phyloP scores from a whole-genome alignment of 2,113 vertebrate genomes.

The Psephotus haematonotus region DNA sequence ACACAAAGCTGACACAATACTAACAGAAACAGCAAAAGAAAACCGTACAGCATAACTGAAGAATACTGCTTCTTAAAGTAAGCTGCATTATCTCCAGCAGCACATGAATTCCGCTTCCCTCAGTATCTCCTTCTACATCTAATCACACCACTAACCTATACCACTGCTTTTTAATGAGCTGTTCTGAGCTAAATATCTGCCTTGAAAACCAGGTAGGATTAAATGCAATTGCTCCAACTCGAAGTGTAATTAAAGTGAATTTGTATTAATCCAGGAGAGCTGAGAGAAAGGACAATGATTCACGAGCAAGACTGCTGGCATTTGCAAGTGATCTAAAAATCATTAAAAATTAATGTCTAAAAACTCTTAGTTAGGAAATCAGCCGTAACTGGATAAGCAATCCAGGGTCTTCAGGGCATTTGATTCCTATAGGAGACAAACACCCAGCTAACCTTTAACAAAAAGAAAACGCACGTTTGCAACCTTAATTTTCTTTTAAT shows the following conservation, averaged over 20 bases:
- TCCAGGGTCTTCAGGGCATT: background rate
- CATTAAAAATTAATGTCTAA: conserved; percentile 65
- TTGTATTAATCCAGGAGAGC: conserved; percentile 66
- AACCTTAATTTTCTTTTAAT: background rate
- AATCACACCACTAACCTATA: background rate
- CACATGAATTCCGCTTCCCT: background rate
- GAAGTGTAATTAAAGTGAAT: conserved; percentile 71
- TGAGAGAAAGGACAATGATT: conserved; percentile 72
- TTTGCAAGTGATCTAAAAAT: conserved; percentile 64
- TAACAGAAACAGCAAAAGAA: background rate
- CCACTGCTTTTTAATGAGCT: background rate
- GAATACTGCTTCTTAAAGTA: background rate
- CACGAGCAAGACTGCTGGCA: conserved; percentile 73
- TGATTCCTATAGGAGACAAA: background rate
- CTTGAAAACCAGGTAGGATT: conserved; percentile 34
- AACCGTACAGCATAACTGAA: background rate
- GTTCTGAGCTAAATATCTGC: background rate
- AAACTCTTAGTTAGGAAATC: conserved; percentile 63
- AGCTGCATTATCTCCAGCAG: background rate
- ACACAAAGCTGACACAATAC: background rate
- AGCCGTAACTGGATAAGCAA: conserved; percentile 52
- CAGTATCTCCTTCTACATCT: background rate
- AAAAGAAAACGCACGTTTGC: background rate
- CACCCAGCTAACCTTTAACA: background rate
- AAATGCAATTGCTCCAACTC: conserved; percentile 35